Percentiles rank a stretch among this genome's conserved stretches.
Conservation (phyloP, 2,888 invertebrate genomes). For the Clivina fossor region DNA sequence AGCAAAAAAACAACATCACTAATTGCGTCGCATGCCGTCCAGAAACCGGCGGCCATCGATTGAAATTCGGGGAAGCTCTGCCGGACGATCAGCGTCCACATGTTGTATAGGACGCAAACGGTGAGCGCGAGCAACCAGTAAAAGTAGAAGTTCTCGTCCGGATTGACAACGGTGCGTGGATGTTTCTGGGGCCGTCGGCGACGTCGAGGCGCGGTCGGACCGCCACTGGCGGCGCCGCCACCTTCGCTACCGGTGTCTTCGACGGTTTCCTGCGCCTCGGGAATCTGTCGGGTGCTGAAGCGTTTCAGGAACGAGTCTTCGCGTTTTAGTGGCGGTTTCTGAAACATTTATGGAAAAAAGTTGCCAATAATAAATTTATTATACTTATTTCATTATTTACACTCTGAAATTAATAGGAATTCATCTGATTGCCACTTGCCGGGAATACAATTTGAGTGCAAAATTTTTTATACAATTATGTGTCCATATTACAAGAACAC, state of each 20-base stretch:
- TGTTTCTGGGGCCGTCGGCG: conserved; percentile 70
- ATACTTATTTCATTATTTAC: not conserved
- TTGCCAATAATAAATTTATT: too few relatives aligned
- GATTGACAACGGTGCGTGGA: conserved; percentile 85
- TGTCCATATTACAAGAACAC: too few relatives aligned
- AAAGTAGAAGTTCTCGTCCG: conserved; percentile 94
- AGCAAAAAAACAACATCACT: conserved; percentile 83
- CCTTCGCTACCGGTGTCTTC: conserved; percentile 64
- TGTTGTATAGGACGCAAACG: conserved; percentile 87
- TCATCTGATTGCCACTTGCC: too few relatives aligned
- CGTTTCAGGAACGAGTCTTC: conserved; percentile 92
- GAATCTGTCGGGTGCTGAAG: conserved; percentile 90
- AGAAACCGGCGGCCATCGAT: conserved; percentile 68
- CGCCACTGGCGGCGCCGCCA: conserved; percentile 56
- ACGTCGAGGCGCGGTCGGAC: conserved; percentile 60
- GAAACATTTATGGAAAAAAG: conserved; percentile 38
- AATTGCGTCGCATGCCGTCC: conserved; percentile 81
- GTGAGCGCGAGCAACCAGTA: conserved; percentile 92
- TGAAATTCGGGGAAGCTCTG: conserved; percentile 93
- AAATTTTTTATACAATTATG: too few relatives aligned
- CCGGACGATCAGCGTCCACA: conserved; percentile 93
- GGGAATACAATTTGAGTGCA: too few relatives aligned
- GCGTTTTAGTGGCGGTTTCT: conserved; percentile 83
- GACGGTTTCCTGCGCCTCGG: conserved; percentile 80
- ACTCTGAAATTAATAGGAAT: too few relatives aligned